A percentile compares a stretch with the other conserved stretches of the same genome.
Conservation (phyloP, 2,113 vertebrate species). For the Atrichornis clamosus region DNA sequence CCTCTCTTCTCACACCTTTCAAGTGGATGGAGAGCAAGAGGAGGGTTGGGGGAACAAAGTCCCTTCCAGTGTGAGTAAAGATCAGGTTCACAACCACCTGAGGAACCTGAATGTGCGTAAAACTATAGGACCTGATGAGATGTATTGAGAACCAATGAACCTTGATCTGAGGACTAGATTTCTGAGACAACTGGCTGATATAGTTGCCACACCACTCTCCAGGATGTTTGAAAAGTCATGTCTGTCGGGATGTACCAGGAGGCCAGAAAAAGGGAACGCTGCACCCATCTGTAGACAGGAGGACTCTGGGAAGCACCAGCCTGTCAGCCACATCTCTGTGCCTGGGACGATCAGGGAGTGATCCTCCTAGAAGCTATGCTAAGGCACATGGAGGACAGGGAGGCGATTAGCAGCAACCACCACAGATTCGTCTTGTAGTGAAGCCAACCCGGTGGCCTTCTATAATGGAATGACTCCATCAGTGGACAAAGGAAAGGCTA, state of each 20-base stretch:
- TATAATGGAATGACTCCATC: too few species aligned
- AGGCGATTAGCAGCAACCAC: background rate
- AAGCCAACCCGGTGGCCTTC: background rate
- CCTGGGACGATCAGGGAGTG: background rate
- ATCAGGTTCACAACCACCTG: background rate
- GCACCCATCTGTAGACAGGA: background rate
- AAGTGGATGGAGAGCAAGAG: background rate
- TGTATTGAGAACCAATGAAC: background rate
- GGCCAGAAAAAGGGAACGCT: background rate
- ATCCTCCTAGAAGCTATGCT: background rate
- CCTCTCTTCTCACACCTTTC: background rate
- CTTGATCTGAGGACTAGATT: background rate
- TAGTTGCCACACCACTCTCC: background rate
- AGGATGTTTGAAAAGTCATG: background rate
- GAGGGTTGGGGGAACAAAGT: background rate
- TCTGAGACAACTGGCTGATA: background rate
- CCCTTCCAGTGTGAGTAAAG: background rate
- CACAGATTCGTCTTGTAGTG: too few species aligned
- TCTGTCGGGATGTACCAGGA: too few species aligned
- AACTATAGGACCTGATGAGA: background rate
- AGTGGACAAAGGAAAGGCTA: background rate
- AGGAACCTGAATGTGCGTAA: background rate
- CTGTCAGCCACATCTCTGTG: background rate
- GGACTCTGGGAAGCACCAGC: background rate
- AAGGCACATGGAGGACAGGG: background rate